These are phyloP conservation scores for Xenus cinereus DNA, from an alignment of 2,113 vertebrate species.

Conservation along the genomic window DNA sequence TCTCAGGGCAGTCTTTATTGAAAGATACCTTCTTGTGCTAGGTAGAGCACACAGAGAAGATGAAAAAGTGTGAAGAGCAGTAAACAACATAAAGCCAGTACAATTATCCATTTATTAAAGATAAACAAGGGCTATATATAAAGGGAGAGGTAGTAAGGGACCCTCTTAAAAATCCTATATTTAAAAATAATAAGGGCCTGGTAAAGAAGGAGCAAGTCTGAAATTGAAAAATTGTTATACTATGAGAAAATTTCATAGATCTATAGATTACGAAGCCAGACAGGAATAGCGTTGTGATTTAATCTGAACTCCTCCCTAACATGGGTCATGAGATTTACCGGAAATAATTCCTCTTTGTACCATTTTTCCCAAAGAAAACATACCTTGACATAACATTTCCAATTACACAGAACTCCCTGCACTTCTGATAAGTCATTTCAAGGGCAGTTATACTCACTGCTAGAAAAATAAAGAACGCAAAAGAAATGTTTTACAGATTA, in stretches of 20 bases:
- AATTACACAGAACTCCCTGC: not conserved
- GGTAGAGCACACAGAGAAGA: not conserved
- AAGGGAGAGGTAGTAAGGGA: not conserved
- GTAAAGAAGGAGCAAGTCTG: not conserved
- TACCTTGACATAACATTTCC: not conserved
- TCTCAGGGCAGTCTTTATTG: conserved; percentile 17
- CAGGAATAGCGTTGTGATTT: not conserved
- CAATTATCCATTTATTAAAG: conserved; percentile 49
- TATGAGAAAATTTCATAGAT: not conserved
- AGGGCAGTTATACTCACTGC: not conserved
- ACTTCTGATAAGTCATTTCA: not conserved
- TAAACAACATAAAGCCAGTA: conserved; percentile 38
- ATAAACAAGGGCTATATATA: not conserved
- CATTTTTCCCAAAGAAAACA: not conserved
- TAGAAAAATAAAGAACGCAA: not conserved
- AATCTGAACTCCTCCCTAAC: not conserved
- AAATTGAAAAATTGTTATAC: conserved; percentile 5
- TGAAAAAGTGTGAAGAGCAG: conserved; percentile 21
- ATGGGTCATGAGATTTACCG: not conserved
- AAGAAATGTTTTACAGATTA: not conserved
- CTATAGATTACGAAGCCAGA: not conserved
- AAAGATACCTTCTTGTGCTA: conserved; percentile 7
- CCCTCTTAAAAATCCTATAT: not conserved
- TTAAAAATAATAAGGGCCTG: not conserved
- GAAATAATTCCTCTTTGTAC: not conserved